Percentiles rank a stretch among this genome's conserved stretches.
Conservation (phyloP, 92 coral and sea anemone species). For the Desmophyllum pertusum region DNA sequence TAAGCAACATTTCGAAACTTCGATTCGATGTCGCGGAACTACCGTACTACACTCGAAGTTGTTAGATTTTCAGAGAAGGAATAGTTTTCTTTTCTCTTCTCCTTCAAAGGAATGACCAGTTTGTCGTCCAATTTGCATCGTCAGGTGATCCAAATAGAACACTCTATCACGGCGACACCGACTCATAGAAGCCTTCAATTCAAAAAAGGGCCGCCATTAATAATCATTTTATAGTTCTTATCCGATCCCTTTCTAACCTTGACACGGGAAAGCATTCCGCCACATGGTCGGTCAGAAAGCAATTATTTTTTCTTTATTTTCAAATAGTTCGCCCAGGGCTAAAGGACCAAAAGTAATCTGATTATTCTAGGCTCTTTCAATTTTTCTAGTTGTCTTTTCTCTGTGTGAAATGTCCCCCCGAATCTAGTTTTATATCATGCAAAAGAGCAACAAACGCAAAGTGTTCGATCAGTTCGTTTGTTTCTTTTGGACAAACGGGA, state of each 20-base stretch:
- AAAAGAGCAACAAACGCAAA: background rate
- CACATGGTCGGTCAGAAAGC: no score
- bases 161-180: background rate
- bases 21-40: background rate
- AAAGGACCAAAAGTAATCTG: background rate
- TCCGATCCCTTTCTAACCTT: background rate
- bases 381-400: background rate
- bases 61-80: background rate
- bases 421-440: background rate
- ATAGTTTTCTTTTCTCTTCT: background rate
- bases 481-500: background rate
- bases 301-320: no score
- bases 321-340: background rate
- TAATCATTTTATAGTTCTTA: no score
- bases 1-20: background rate
- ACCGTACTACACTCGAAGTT: background rate
- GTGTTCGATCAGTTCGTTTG: background rate
- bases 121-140: background rate
- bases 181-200: background rate
- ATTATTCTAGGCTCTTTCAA: background rate
- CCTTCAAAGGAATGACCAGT: background rate
- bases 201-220: background rate
- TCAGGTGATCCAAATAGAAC: background rate
- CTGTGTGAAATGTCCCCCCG: no score
- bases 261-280: no score